Evolutionary conservation across 37 sponge, comb jelly and placozoan genomes (phyloP), one percentile per base, ranked within the genome.

Genomic region (Axinella damicornis): DNA sequence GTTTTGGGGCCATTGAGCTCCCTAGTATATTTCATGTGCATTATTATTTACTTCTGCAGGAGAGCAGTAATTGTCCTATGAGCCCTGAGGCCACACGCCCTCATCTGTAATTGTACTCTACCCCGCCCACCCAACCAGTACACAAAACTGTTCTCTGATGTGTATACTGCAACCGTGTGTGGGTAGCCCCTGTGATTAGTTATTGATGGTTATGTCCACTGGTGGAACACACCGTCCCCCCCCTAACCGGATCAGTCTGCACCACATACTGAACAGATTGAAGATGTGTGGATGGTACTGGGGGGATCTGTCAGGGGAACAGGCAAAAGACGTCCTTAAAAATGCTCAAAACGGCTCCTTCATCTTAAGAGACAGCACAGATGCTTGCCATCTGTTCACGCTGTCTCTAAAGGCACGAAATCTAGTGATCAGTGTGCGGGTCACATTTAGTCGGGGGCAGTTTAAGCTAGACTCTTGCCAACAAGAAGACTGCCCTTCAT

Each of bases 271-370:
- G 15, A 71, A 83, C 4, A 85, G 77, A 15, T 71, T 97, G 28
- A 85, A 90, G 36, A 77, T 97, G 64, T 92, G 98, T 74, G 95
- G 98, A 24, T 97, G 98, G 98, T 97, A 97, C 72, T 97, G 96
- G 96, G 96, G 96, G 17, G 86, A 92, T 39, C 61, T 97, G 14
- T 72, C 94, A 25, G 84, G 91, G 9, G 83, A 85, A 20, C 82
- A 95, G 32, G 95, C 98, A 27, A 84, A 92, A 9, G 63, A 67
- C 0, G 69, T 95, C 21, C 79, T 97, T 38, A 70, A 76, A 24
- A 86, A 83, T 34, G 78, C 88, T n/a, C 56, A 75, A 6, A 57
- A 83, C 27, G 98, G 98, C 16, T 88, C 98, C 1, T 97, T 97
- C 59, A 86, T 97, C 19, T 73, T 97, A 11, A 54, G 98, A 25